Evolutionary conservation across 2,888 invertebrate genomes (phyloP).

Genomic region (Polyommatus icarus): DNA sequence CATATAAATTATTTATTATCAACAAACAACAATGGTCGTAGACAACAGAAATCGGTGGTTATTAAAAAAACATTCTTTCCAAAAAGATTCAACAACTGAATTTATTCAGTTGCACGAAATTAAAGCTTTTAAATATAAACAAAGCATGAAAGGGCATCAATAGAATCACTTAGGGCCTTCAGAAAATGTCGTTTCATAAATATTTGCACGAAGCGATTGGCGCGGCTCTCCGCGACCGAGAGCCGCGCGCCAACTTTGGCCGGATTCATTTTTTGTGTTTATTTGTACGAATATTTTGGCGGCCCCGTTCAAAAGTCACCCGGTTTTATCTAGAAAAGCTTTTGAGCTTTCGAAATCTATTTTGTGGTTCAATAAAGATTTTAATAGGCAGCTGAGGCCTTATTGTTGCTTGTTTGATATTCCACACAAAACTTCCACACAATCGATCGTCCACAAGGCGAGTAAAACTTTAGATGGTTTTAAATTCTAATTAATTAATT

Average conservation of each 20-base stretch:
- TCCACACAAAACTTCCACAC: background rate
- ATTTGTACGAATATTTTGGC: slow-evolving; percentile 27
- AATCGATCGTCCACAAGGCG: background rate
- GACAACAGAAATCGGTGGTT: background rate
- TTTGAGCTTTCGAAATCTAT: slow-evolving; percentile 13
- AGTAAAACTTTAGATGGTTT: background rate
- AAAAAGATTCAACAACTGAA: background rate
- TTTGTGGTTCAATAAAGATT: slow-evolving; percentile 17
- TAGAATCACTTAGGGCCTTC: slow-evolving; percentile 18
- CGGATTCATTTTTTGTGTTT: slow-evolving; percentile 26
- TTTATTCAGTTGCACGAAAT: slow-evolving; percentile 15
- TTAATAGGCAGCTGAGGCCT: background rate
- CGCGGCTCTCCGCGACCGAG: background rate
- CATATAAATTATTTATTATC: no score
- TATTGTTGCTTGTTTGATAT: slow-evolving; percentile 5
- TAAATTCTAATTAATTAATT: background rate
- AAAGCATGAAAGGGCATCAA: slow-evolving; percentile 17
- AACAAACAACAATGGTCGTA: no score
- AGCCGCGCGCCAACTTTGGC: slow-evolving; percentile 19
- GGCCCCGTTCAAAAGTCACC: slow-evolving; percentile 11
- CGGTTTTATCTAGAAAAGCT: slow-evolving; percentile 20
- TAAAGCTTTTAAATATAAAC: background rate
- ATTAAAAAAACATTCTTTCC: background rate
- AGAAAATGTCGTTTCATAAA: slow-evolving; percentile 25
- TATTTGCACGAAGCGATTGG: slow-evolving; percentile 28